A percentile compares a stretch with the other conserved stretches of the same genome.
Evolutionary conservation across 2,113 vertebrate genomes (phyloP).

Genomic region (Microtus pennsylvanicus): DNA sequence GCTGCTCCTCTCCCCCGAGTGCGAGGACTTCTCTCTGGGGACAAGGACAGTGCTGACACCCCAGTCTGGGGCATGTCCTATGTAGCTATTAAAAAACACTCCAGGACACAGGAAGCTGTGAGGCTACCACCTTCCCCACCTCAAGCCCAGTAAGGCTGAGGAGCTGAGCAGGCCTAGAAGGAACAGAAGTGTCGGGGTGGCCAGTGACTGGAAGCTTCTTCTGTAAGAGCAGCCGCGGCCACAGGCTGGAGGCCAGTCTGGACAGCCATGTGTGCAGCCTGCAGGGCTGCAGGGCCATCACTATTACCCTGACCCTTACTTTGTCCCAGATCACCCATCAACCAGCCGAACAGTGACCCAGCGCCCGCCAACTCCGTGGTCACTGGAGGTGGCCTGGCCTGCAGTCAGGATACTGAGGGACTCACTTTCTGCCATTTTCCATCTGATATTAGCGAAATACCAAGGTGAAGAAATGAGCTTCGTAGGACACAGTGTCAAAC

Average conservation of each 20-base stretch:
- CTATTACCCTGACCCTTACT: not conserved
- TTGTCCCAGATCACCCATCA: not conserved
- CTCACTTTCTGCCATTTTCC: not conserved
- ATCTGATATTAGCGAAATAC: not conserved
- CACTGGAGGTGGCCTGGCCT: not conserved
- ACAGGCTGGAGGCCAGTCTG: not conserved
- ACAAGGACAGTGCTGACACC: not conserved
- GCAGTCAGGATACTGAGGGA: not conserved
- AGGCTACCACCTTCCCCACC: too few relatives aligned
- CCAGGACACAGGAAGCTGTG: not conserved
- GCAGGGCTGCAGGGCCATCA: not conserved
- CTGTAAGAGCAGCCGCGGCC: not conserved
- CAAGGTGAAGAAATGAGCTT: not conserved
- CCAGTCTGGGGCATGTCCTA: not conserved
- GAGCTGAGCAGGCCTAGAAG: not conserved
- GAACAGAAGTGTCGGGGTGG: not conserved
- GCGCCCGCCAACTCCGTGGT: not conserved
- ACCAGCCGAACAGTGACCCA: too few relatives aligned
- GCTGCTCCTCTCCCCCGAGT: not conserved
- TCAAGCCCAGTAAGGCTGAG: not conserved
- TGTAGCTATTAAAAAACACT: not conserved
- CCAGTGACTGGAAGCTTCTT: not conserved
- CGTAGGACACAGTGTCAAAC: not conserved
- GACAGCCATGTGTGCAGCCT: not conserved
- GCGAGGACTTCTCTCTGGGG: not conserved